Conservation (phyloP, 2,888 invertebrate genomes). For the Pterostichus madidus region DNA sequence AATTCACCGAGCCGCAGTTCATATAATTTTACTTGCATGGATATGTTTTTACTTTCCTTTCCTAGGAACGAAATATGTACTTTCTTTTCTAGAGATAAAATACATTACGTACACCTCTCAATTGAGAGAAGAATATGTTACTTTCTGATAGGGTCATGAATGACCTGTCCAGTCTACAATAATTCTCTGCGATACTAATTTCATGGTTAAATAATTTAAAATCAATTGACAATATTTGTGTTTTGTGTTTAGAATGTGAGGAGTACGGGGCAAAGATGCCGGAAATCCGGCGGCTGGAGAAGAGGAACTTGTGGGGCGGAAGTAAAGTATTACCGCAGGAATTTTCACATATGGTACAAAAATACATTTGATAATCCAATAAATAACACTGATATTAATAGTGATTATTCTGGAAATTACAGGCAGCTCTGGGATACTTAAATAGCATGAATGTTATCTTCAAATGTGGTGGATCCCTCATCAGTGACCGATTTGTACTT, state of each 20-base stretch:
- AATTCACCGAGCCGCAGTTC: too few relatives aligned
- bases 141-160: too few relatives aligned
- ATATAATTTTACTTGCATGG: too few relatives aligned
- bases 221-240: too few relatives aligned
- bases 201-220: too few relatives aligned
- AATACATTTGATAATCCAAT: not conserved
- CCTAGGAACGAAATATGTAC: too few relatives aligned
- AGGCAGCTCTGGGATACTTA: slow-evolving; percentile 5
- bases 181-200: too few relatives aligned
- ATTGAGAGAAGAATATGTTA: too few relatives aligned
- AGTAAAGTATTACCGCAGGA: not conserved
- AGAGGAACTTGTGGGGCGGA: slow-evolving; percentile 16
- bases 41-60: too few relatives aligned
- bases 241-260: not conserved
- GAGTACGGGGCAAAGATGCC: not conserved
- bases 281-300: slow-evolving; percentile 5
- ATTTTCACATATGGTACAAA: slow-evolving; percentile 43
- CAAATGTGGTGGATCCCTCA: slow-evolving; percentile 31
- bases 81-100: too few relatives aligned
- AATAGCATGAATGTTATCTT: slow-evolving; percentile 3
- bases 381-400: not conserved
- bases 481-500: slow-evolving; percentile 9
- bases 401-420: not conserved
- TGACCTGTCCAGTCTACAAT: too few relatives aligned
- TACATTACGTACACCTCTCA: too few relatives aligned